A percentile compares a stretch with the other conserved stretches of the same genome.
Conservation (phyloP, 2,797 vertebrate species). For the Poecilia wingei region DNA sequence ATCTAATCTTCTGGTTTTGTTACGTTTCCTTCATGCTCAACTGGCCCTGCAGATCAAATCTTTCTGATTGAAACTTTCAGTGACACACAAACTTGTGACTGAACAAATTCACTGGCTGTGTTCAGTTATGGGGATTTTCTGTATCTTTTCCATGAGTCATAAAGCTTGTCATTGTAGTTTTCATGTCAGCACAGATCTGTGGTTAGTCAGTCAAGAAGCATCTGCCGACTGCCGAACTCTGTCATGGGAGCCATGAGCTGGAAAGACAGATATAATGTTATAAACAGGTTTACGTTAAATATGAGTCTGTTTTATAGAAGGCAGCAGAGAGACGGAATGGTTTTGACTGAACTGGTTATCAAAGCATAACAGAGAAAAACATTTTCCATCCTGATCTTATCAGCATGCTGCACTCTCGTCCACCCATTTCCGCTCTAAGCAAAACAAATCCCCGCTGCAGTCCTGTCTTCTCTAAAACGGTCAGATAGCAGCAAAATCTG, state of each 20-base stretch:
- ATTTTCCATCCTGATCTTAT: constrained; percentile 77
- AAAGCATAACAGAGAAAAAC: constrained; percentile 46
- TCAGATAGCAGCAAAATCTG: background rate
- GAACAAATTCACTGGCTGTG: background rate
- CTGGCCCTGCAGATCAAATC: constrained; percentile 21
- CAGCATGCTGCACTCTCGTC: constrained; percentile 39
- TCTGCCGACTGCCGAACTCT: background rate
- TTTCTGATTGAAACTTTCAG: constrained; percentile 16
- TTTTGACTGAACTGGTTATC: constrained; percentile 40
- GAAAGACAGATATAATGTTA: background rate
- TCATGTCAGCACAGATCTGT: constrained; percentile 13
- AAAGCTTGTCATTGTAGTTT: constrained; percentile 9
- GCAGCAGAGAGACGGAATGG: constrained; percentile 14
- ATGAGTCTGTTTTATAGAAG: constrained; percentile 18
- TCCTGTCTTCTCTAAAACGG: constrained; percentile 1
- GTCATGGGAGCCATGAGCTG: background rate
- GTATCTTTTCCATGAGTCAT: constrained; percentile 40
- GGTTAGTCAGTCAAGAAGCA: constrained; percentile 9
- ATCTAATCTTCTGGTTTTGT: constrained; percentile 1
- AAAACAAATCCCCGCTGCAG: constrained; percentile 52
- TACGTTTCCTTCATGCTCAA: constrained; percentile 4
- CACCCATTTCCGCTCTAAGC: constrained; percentile 71
- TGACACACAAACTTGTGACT: constrained; percentile 29
- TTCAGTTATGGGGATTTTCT: constrained; percentile 25
- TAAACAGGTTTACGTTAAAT: background rate